Conservation (phyloP, 2,113 vertebrate species). For the Dendrocopos noguchii region DNA sequence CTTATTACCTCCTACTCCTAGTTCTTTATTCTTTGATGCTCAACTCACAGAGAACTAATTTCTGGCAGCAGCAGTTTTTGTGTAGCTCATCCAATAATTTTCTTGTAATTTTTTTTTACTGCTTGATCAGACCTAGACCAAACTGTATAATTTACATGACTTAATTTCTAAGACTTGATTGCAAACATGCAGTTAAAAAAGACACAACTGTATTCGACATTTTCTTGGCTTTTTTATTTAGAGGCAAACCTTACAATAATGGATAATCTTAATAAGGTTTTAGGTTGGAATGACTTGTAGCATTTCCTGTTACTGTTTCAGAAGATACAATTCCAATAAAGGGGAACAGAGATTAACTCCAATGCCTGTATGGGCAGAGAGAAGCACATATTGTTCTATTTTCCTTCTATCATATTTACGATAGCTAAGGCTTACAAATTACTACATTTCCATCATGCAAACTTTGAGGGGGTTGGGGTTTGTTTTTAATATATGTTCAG, state of each 20-base stretch:
- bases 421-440: background rate
- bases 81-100: background rate
- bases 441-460: background rate
- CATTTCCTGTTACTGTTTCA: background rate
- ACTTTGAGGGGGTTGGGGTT: background rate
- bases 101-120: background rate
- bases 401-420: background rate
- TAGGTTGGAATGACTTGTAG: background rate
- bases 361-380: background rate
- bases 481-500: background rate
- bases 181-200: background rate
- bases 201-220: background rate
- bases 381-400: background rate
- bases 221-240: background rate
- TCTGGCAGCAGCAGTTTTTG: background rate
- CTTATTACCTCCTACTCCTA: background rate
- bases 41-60: background rate
- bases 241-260: background rate
- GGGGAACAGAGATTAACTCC: background rate
- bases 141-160: background rate
- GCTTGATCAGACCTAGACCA: background rate
- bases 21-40: background rate
- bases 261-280: background rate
- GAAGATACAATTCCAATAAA: background rate
- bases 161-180: background rate